A percentile compares a stretch with the other conserved stretches of the same genome.
Evolutionary conservation across 2,797 vertebrate genomes (phyloP).

Genomic region (Morelia viridis): DNA sequence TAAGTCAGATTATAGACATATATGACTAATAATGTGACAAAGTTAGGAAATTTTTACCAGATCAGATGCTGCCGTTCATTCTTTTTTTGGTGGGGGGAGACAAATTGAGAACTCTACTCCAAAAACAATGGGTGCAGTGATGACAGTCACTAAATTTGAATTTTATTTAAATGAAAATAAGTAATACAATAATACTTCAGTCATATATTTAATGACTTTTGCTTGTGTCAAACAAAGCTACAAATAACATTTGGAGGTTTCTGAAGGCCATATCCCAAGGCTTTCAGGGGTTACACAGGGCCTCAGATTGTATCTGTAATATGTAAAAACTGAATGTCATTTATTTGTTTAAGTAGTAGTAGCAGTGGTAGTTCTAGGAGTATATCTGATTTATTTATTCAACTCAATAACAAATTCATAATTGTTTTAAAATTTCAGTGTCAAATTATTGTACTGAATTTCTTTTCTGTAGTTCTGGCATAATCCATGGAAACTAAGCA

Average conservation of each 20-base stretch:
- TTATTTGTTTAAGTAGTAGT: not conserved
- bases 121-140: not conserved
- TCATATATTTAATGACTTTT: not conserved
- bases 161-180: not conserved
- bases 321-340: not conserved
- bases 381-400: not conserved
- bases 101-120: not conserved
- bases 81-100: not conserved
- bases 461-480: not conserved
- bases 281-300: not conserved
- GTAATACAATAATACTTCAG: not conserved
- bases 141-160: not conserved
- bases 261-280: not conserved
- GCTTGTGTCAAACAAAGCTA: not conserved
- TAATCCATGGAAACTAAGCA: not conserved
- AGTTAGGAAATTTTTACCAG: not conserved
- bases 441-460: not conserved
- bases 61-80: not conserved
- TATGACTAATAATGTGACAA: not conserved
- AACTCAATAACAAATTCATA: not conserved
- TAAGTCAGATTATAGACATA: not conserved
- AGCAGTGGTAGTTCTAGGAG: not conserved
- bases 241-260: not conserved
- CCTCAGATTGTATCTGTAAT: not conserved
- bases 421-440: not conserved